Evolutionary conservation across 23 tunicate species (phyloP).

Genomic region (Corella eumyota): DNA sequence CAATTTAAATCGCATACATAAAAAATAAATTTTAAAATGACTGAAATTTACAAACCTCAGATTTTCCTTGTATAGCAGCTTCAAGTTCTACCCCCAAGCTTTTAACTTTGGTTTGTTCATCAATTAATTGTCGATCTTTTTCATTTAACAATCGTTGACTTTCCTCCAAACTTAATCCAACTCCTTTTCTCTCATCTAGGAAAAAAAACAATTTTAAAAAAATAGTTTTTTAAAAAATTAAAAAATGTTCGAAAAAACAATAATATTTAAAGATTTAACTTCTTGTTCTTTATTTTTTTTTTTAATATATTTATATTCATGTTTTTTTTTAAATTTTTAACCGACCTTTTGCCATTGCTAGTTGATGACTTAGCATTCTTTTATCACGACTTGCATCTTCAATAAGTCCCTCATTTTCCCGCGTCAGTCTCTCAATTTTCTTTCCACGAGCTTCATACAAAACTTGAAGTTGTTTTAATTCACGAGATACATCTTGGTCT

Average conservation of each 20-base stretch:
- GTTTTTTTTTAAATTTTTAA: neutral
- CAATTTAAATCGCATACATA: no score
- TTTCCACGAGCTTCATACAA: conserved; percentile 87
- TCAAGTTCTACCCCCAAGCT: conserved; percentile 46
- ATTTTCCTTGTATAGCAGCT: conserved; percentile 42
- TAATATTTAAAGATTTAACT: neutral
- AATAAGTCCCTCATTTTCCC: conserved; percentile 45
- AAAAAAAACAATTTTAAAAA: neutral
- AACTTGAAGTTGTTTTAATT: conserved; percentile 62
- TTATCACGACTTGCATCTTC: conserved; percentile 55
- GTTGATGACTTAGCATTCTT: conserved; percentile 71
- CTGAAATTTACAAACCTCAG: conserved; percentile 72
- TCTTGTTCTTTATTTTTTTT: neutral
- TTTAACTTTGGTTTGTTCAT: conserved; percentile 28
- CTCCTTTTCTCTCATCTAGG: conserved; percentile 58
- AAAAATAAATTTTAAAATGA: no score
- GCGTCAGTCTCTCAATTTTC: conserved; percentile 45
- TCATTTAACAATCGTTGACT: conserved; percentile 43
- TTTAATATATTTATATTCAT: neutral
- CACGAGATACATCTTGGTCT: conserved; percentile 31
- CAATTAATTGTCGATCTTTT: conserved; percentile 48
- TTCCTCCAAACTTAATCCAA: conserved; percentile 65
- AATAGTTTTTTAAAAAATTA: neutral
- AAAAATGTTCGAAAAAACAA: neutral
- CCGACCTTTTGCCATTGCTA: conserved; percentile 80